A percentile compares a stretch with the other conserved stretches of the same genome.
Evolutionary conservation across 2,113 vertebrate species (phyloP).

Genomic region (Ictidomys tridecemlineatus): DNA sequence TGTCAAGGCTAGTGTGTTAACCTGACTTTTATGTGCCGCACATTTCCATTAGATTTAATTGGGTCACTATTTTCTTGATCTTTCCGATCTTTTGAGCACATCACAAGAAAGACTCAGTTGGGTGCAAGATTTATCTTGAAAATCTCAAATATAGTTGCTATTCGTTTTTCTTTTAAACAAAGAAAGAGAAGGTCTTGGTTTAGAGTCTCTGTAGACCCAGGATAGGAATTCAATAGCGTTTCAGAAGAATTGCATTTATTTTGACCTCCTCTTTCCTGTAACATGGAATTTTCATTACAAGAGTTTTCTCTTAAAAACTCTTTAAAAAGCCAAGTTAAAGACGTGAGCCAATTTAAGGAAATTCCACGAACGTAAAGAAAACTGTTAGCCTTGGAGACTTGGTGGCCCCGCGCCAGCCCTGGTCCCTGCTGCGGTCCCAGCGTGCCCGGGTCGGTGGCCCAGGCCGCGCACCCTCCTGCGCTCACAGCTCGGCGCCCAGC

Average conservation of each 20-base stretch:
- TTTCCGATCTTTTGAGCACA: not conserved
- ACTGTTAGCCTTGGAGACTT: not conserved
- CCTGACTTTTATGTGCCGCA: not conserved
- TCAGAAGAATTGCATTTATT: not conserved
- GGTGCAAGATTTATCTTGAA: not conserved
- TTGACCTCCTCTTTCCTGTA: not conserved
- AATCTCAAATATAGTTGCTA: not conserved
- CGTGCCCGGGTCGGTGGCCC: no score
- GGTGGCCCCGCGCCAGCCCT: fast-evolving
- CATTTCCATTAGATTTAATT: not conserved
- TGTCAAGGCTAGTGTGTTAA: not conserved
- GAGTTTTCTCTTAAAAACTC: not conserved
- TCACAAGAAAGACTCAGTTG: not conserved
- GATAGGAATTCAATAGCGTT: not conserved
- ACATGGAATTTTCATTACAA: not conserved
- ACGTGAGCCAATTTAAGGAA: not conserved
- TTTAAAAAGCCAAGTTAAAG: not conserved
- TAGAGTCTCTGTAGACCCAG: not conserved
- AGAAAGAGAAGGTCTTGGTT: not conserved
- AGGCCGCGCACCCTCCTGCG: not conserved
- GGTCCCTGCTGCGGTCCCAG: no score
- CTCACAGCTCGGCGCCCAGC: not conserved
- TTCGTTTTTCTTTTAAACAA: not conserved
- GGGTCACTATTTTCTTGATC: not conserved
- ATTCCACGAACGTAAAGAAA: not conserved